A percentile compares a stretch with the other conserved stretches of the same genome.
Evolutionary conservation across 2,113 vertebrate genomes (phyloP).

Genomic region (Scomber scombrus): DNA sequence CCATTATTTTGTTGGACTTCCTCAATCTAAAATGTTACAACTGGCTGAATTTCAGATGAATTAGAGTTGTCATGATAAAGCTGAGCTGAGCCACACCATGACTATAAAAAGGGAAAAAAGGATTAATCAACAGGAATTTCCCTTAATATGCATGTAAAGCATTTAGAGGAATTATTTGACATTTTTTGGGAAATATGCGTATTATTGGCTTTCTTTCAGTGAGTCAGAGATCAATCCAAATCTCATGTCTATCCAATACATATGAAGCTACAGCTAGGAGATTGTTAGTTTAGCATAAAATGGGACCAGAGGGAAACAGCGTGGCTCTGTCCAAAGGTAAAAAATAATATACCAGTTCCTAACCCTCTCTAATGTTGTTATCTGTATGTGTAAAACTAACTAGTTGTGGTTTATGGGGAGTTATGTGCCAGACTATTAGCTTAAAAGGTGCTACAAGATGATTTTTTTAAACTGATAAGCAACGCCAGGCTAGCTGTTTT

Average conservation of each 20-base stretch:
- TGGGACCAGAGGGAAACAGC: not conserved
- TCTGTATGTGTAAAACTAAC: not conserved
- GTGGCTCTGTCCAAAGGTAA: not conserved
- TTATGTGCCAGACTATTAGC: not conserved
- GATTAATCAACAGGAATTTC: not conserved
- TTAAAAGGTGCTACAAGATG: not conserved
- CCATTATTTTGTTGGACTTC: constrained; percentile 16
- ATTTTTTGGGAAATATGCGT: not conserved
- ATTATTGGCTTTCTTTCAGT: not conserved
- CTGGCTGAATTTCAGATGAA: constrained; percentile 27
- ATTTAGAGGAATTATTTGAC: not conserved
- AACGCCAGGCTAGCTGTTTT: not conserved
- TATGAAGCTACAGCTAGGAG: not conserved
- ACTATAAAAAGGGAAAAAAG: not conserved
- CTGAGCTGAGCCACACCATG: not conserved
- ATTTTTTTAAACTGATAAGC: not conserved
- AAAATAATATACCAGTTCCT: not conserved
- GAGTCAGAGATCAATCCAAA: not conserved
- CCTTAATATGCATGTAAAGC: not conserved
- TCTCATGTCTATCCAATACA: not conserved
- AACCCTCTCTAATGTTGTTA: not conserved
- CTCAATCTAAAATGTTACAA: not conserved
- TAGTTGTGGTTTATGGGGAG: not conserved
- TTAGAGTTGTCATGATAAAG: not conserved
- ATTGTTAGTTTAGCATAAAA: not conserved